phyloP scores from a whole-genome alignment of 2,113 vertebrate genomes.

The Triplophysa tibetana region DNA sequence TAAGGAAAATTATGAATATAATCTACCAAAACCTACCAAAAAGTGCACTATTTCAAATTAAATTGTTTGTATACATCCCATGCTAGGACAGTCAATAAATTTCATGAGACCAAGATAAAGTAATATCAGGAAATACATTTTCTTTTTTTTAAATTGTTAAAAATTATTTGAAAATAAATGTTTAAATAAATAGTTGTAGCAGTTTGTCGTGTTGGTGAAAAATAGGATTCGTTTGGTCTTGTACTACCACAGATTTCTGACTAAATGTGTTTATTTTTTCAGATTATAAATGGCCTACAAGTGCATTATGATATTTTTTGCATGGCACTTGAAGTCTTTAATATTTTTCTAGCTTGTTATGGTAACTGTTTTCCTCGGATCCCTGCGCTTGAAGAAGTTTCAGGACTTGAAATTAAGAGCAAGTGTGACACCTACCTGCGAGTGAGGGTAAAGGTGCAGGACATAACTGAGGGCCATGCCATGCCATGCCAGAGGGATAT shows the following conservation, averaged over 20 bases:
- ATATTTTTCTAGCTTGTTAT: not conserved
- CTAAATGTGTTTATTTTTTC: not conserved
- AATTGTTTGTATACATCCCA: not conserved
- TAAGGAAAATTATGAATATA: too few species aligned
- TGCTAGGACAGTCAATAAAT: not conserved
- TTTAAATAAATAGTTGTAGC: not conserved
- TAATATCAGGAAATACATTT: too few species aligned
- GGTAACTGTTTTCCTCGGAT: slow-evolving; percentile 33
- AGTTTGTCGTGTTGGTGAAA: too few species aligned
- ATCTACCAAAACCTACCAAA: too few species aligned
- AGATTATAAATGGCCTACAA: not conserved
- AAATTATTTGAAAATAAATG: not conserved
- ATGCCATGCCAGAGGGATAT: slow-evolving; percentile 43
- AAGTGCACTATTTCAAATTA: too few species aligned
- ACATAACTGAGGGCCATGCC: slow-evolving; percentile 54
- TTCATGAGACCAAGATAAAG: too few species aligned
- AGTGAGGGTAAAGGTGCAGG: slow-evolving; percentile 80
- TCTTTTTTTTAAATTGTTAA: too few species aligned
- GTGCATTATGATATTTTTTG: not conserved
- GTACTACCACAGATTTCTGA: not conserved
- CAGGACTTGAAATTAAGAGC: slow-evolving; percentile 79
- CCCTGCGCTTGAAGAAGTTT: slow-evolving; percentile 64
- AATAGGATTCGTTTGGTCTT: not conserved
- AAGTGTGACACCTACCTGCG: slow-evolving; percentile 99
- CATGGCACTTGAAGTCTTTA: not conserved